Conservation (phyloP, 2,797 vertebrate genomes). For the Characodon lateralis region DNA sequence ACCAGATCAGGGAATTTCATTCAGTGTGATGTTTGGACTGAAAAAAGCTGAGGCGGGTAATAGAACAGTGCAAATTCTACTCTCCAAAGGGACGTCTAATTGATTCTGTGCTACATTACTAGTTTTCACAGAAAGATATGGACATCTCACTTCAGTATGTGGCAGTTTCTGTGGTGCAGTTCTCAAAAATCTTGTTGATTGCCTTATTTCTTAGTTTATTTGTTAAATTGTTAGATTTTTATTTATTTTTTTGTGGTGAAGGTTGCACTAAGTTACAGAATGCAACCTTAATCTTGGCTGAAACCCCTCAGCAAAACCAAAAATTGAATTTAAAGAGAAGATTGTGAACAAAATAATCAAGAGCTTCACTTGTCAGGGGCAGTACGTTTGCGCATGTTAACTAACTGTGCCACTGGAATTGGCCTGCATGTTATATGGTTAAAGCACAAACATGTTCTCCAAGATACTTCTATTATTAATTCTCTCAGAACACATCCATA, state of each 20-base stretch:
- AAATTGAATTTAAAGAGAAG: constrained; percentile 65
- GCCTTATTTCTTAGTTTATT: constrained; percentile 46
- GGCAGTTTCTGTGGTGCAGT: constrained; percentile 56
- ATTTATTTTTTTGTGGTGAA: constrained; percentile 39
- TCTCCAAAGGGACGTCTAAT: constrained; percentile 69
- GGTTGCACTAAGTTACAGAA: constrained; percentile 41
- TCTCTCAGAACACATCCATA: constrained; percentile 84
- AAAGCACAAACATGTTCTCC: constrained; percentile 78
- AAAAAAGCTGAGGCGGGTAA: constrained; percentile 68
- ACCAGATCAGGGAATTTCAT: constrained; percentile 76
- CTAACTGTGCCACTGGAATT: constrained; percentile 79
- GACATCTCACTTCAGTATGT: constrained; percentile 65
- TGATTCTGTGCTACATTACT: constrained; percentile 75
- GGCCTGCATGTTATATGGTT: constrained; percentile 74
- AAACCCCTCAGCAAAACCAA: constrained; percentile 67
- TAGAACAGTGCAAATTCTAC: constrained; percentile 66
- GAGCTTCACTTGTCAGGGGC: constrained; percentile 73
- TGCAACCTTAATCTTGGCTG: constrained; percentile 62
- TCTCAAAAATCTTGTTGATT: constrained; percentile 58
- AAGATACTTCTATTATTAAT: constrained; percentile 83
- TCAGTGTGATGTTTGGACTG: constrained; percentile 71
- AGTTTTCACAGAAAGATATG: constrained; percentile 58
- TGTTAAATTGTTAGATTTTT: constrained; percentile 40
- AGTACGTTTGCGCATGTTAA: constrained; percentile 79
- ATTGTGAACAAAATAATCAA: constrained; percentile 62